Conservation (phyloP, 2,113 vertebrate species). For the Leucoraja erinaceus region DNA sequence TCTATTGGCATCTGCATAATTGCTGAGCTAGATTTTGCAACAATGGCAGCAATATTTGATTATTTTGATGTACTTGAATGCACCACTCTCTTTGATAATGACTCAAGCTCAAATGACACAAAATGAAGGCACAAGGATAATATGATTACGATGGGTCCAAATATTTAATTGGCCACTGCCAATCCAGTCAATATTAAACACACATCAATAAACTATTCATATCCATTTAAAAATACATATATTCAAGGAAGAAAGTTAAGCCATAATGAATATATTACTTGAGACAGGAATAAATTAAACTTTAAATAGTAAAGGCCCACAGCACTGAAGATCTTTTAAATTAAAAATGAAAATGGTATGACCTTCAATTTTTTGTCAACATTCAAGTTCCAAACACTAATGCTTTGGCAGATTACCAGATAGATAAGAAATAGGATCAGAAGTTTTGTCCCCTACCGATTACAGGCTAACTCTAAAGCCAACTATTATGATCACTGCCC, state of each 20-base stretch:
- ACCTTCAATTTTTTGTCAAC: neutral
- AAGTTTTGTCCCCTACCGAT: neutral
- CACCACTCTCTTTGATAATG: neutral
- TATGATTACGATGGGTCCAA: no score
- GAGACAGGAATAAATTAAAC: neutral
- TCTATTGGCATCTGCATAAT: neutral
- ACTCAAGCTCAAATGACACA: neutral
- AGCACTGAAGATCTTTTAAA: neutral
- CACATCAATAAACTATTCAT: neutral
- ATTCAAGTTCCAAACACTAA: neutral
- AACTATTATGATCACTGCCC: neutral
- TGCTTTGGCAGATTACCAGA: neutral
- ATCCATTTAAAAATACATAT: neutral
- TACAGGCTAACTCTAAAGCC: neutral
- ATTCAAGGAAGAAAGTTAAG: neutral
- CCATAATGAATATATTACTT: neutral
- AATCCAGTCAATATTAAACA: no score
- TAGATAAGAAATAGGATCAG: neutral
- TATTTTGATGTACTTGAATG: neutral
- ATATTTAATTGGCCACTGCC: no score
- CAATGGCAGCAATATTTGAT: neutral
- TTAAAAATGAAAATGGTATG: neutral
- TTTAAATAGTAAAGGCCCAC: neutral
- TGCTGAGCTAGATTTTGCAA: neutral
- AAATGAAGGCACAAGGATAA: no score